Evolutionary conservation across 2,888 invertebrate species (phyloP).

Genomic region (Microctonus aethiopoides): DNA sequence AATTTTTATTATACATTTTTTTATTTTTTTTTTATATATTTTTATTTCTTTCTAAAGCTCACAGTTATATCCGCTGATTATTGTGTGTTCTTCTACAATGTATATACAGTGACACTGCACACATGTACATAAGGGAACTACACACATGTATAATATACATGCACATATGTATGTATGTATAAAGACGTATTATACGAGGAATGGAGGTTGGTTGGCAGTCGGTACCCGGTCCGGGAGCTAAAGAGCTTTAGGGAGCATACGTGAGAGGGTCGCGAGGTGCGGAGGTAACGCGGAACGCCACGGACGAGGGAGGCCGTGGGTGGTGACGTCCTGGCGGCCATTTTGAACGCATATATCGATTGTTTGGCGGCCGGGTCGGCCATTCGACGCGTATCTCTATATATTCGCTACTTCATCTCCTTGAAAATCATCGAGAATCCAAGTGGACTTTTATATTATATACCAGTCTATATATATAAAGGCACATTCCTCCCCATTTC

Average conservation of each 20-base stretch:
- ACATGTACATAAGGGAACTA: neutral
- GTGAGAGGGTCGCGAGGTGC: slow-evolving; percentile 51
- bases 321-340: slow-evolving; percentile 66
- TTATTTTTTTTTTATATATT: no score
- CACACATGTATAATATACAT: neutral
- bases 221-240: slow-evolving; percentile 61
- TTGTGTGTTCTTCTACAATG: neutral
- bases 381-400: slow-evolving; percentile 54
- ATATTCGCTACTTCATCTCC: neutral
- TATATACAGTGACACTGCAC: neutral
- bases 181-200: slow-evolving; percentile 39
- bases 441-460: neutral
- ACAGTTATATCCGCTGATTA: neutral
- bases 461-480: neutral
- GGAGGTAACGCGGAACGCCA: slow-evolving; percentile 43
- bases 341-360: slow-evolving; percentile 68
- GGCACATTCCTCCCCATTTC: no score
- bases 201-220: slow-evolving; percentile 58
- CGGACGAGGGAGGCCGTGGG: slow-evolving; percentile 44
- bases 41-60: neutral
- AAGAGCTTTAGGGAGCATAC: slow-evolving; percentile 64
- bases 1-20: no score
- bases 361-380: slow-evolving; percentile 67
- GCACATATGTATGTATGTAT: neutral
- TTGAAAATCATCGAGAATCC: slow-evolving; percentile 42